Conservation (phyloP, 2,888 invertebrate species). For the Sthenelais limicola region DNA sequence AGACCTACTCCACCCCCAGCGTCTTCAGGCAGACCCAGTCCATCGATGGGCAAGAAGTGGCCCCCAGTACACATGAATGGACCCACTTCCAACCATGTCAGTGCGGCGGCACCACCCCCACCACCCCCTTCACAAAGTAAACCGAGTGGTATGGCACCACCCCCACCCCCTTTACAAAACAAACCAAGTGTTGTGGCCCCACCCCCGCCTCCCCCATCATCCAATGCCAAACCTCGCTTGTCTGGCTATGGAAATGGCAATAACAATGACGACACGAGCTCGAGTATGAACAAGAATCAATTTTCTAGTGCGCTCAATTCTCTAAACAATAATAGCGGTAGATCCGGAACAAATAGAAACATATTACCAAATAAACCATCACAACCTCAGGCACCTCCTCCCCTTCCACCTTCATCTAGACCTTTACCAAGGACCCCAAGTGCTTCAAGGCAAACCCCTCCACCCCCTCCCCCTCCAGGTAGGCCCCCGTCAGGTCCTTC, state of each 20-base stretch:
- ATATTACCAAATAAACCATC: background rate
- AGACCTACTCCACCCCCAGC: constrained; percentile 74
- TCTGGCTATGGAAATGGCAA: no score
- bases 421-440: background rate
- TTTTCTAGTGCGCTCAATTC: no score
- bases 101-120: constrained; percentile 77
- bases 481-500: constrained; percentile 44
- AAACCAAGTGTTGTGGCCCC: constrained; percentile 71
- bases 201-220: constrained; percentile 75
- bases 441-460: constrained; percentile 57
- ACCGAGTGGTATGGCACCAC: background rate
- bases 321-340: no score
- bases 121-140: background rate
- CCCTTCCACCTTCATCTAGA: background rate
- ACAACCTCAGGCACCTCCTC: background rate
- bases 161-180: constrained; percentile 4
- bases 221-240: no score
- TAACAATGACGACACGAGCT: no score
- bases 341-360: no score
- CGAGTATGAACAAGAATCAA: no score
- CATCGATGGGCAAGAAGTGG: constrained; percentile 20
- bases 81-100: constrained; percentile 67
- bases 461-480: constrained; percentile 54
- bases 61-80: constrained; percentile 57
- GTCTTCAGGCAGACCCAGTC: constrained; percentile 77